Evolutionary conservation across 2,888 invertebrate genomes (phyloP), one percentile per base, ranked within the genome.

Genomic region (Drosophila affinis): DNA sequence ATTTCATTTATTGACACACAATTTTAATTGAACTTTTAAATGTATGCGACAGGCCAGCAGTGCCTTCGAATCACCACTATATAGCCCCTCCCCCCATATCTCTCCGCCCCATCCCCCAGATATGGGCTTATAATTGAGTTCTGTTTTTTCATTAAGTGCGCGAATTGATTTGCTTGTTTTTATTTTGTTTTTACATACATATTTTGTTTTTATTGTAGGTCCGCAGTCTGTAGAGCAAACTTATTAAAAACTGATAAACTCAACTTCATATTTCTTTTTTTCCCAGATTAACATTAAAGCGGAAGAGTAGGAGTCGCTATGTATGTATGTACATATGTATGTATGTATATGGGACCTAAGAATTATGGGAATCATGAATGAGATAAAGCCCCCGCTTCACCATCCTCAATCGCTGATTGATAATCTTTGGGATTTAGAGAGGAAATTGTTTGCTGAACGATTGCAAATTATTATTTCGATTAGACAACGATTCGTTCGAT

Each of bases 101-200:
- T 21, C 21, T 27, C 27, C 27, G 27, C 52, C 56, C 55, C 49
- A 68, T 48, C 54, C 73, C 54, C 44, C 58, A 70, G 87, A 83
- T 83, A 87, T 87, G 85, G 72, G 72, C 85, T 87, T 81, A 83
- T 83, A 83, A 83, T 83, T 83, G 85, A 83, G 87, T 83, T 79
- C 87, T 83, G 87, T 87, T 77, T 87, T 87, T 87, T 83, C 73
- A 83, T 83, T 87, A 87, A 83, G 87, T 85, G 85, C 68, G 87
- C 74, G 87, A 85, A 85, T 85, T 85, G 87, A 85, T 87, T 83
- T 87, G 72, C 78, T 58, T 29, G 29, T 29, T 62, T 63, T 63
- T 45, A 69, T 62, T 47, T 60, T 69, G 69, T 39, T 52, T 75
- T 24, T 24, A 24, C 4, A 24, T 24, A 21, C 21, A 21, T 21